These are phyloP conservation scores for Diaphora mendica DNA, from an alignment of 2,888 invertebrate genomes.

Conservation along the genomic window DNA sequence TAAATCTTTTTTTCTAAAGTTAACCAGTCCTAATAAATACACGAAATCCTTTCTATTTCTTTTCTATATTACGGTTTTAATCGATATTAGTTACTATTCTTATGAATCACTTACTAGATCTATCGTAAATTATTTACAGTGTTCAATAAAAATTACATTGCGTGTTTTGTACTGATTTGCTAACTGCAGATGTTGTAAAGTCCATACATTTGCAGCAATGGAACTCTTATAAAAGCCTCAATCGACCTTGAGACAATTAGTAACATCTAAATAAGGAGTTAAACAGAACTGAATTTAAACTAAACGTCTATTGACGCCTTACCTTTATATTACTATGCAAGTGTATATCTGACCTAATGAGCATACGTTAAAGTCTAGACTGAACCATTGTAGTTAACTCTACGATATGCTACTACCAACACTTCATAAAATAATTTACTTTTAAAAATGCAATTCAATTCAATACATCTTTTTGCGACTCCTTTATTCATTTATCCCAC, in stretches of 20 bases:
- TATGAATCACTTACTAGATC: not conserved
- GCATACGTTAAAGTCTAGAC: not conserved
- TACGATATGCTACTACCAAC: not conserved
- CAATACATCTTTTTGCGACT: not conserved
- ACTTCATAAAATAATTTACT: not conserved
- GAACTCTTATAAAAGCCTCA: not conserved
- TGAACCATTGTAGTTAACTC: not conserved
- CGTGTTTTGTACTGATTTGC: not conserved
- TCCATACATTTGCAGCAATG: not conserved
- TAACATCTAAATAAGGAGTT: not conserved
- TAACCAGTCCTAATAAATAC: too few species aligned
- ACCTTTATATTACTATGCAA: conserved; percentile 4
- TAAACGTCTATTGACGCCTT: not conserved
- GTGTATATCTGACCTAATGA: not conserved
- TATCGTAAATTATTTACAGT: not conserved
- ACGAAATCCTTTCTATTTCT: too few species aligned
- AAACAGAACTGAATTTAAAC: not conserved
- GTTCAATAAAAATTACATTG: not conserved
- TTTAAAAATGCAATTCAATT: not conserved
- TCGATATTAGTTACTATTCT: not conserved
- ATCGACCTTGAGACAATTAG: not conserved
- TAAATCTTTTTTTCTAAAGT: too few species aligned
- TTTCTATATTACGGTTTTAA: not conserved
- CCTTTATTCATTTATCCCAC: not conserved
- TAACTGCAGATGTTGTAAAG: not conserved